Evolutionary conservation across 2,797 vertebrate species (phyloP), one percentile per base, ranked within the genome.

Genomic region (Cossypha caffra): DNA sequence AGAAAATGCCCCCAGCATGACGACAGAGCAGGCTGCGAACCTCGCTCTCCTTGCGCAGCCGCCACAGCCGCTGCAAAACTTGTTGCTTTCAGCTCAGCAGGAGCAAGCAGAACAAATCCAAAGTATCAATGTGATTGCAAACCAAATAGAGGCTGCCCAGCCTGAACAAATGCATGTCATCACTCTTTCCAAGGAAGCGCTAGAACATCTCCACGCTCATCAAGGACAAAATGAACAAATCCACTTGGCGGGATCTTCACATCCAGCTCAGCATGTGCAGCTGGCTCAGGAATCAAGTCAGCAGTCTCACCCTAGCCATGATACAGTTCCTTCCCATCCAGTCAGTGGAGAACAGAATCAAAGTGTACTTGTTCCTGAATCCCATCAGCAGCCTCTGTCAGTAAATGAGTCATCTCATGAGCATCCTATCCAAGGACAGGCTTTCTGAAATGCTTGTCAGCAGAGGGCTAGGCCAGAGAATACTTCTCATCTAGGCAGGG

Each of bases 131-230:
- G 84, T 99, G 91, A 97, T 99, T 31, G 98, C 98, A 72, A 97
- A 98, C 81, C 98, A 98, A 87, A 97, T 98, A 84, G 96, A 96
- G n/a, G 43, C 97, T 50, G 94, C 98, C 7, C 98, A 98, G 3
- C 54, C 98, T 0, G 99, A 99, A 92, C 98, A 99, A 63, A 98
- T 99, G 98, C 99, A 99, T 0, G 98, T 99, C 20, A 99, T 99
- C 96, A 99, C 99, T 2, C 97, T 99, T 85, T 99, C 98, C 31
- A 99, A 99, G 97, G 99, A 99, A 94, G 98, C 98, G 1, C 98
- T 99, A 84, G 98, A 99, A 93, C 99, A 98, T 40, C 98, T 99
- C 21, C 99, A 98, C 38, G 98, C 98, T 84, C 98, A 99, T 73
- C 98, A 98, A 24, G 98, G 98, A 10, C 97, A 94, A 78, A 96